Conservation (phyloP, 2,888 invertebrate species). For the Clitarchus hookeri region DNA sequence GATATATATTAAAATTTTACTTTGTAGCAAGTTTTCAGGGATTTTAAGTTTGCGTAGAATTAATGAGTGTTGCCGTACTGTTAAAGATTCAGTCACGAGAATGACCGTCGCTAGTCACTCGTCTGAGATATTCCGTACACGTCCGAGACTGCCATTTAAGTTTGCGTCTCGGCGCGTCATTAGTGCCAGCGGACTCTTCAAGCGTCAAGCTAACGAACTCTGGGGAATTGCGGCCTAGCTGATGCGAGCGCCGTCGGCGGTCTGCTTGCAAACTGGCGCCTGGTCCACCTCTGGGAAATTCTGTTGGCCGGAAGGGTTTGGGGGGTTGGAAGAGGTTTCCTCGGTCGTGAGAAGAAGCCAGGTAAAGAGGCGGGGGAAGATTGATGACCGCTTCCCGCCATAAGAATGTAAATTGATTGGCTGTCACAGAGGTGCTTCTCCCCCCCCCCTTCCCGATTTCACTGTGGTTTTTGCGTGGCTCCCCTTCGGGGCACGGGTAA, state of each 20-base stretch:
- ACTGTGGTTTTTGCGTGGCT: neutral
- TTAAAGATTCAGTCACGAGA: no score
- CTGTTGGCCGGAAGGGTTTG: neutral
- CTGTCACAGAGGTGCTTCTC: constrained; percentile 15
- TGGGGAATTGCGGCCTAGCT: neutral
- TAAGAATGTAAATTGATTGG: constrained; percentile 27
- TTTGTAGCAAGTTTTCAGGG: no score
- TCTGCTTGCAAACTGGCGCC: neutral
- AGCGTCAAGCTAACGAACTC: constrained; percentile 2
- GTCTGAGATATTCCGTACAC: neutral
- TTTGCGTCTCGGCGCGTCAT: neutral
- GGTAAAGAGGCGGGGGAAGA: constrained; percentile 7
- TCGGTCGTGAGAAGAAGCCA: neutral
- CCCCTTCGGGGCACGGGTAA: neutral
- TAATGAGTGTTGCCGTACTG: neutral
- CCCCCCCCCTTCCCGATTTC: no score
- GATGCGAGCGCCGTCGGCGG: neutral
- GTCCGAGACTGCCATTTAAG: neutral
- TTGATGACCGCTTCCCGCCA: constrained; percentile 20
- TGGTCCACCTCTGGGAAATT: neutral
- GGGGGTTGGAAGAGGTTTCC: neutral
- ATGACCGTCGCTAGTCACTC: neutral
- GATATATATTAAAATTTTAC: no score
- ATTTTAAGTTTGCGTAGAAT: no score
- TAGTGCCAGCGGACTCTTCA: neutral